These are phyloP conservation scores for Psittacula echo DNA, from an alignment of 2,797 vertebrate genomes.

Conservation along the genomic window DNA sequence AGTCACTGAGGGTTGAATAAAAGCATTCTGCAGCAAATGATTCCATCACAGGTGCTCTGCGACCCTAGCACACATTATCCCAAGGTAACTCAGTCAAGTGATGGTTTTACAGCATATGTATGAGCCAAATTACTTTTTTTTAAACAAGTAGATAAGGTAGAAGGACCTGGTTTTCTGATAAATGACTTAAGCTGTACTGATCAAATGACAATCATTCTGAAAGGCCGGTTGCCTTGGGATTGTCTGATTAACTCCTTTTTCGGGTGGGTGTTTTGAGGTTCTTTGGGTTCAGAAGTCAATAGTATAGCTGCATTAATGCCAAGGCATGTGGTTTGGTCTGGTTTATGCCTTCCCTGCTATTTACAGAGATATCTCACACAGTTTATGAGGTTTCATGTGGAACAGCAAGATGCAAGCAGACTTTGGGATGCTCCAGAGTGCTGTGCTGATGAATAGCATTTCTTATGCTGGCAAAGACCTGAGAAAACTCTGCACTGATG, in stretches of 20 bases:
- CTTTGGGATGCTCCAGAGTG: fast-evolving
- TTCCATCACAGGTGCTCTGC: neutral
- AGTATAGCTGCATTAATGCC: neutral
- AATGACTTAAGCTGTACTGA: neutral
- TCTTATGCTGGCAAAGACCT: neutral
- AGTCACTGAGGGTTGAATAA: neutral
- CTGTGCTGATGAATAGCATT: fast-evolving
- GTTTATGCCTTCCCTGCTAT: neutral
- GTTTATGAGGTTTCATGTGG: neutral
- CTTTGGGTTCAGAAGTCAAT: neutral
- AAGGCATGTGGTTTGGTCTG: neutral
- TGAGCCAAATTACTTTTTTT: neutral
- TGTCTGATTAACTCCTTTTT: neutral
- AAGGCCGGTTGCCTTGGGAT: neutral
- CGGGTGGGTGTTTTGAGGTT: neutral
- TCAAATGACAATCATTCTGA: neutral
- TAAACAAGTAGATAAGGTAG: neutral
- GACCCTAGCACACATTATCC: neutral
- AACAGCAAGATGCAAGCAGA: neutral
- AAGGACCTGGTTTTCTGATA: neutral
- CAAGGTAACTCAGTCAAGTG: neutral
- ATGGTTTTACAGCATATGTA: neutral
- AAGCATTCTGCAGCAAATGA: neutral
- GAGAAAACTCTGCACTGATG: neutral
- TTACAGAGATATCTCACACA: neutral